phyloP scores from a whole-genome alignment of 2,888 invertebrate species.

The Chaitophorus viminalis region DNA sequence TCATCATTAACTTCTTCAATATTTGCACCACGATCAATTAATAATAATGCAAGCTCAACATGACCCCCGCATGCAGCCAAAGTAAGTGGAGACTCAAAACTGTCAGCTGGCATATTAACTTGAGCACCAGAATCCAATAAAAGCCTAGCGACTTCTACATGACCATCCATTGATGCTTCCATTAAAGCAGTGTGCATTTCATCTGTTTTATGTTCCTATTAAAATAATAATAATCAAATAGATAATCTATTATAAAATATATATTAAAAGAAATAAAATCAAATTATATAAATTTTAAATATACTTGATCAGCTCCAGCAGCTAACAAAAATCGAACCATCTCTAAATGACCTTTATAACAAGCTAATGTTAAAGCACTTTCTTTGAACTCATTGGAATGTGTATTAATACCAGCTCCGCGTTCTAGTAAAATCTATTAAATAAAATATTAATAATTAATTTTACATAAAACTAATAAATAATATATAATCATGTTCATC shows the following conservation, averaged over 20 bases:
- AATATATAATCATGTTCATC: conserved; percentile 3
- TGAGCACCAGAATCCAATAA: conserved; percentile 97
- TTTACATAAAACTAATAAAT: conserved; percentile 9
- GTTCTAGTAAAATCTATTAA: conserved; percentile 80
- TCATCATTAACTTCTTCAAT: conserved; percentile 99
- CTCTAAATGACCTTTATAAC: conserved; percentile 95
- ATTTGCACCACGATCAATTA: conserved; percentile 96
- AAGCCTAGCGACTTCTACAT: conserved; percentile 95
- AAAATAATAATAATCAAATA: conserved; percentile 37
- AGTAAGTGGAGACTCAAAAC: conserved; percentile 98
- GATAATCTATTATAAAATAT: neutral
- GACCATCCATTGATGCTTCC: conserved; percentile 99
- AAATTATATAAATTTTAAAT: neutral
- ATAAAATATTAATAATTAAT: conserved; percentile 21
- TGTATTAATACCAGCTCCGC: conserved; percentile 97
- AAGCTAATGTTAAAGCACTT: conserved; percentile 93
- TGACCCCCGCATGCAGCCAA: conserved; percentile 99
- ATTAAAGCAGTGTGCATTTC: conserved; percentile 99
- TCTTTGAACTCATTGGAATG: conserved; percentile 99
- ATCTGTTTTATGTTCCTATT: conserved; percentile 96
- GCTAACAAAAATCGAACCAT: conserved; percentile 96
- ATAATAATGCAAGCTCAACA: conserved; percentile 93
- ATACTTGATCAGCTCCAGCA: conserved; percentile 87
- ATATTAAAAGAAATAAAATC: neutral
- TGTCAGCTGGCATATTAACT: conserved; percentile 99